phyloP scores from a whole-genome alignment of 2,113 vertebrate species.

The Strix uralensis region DNA sequence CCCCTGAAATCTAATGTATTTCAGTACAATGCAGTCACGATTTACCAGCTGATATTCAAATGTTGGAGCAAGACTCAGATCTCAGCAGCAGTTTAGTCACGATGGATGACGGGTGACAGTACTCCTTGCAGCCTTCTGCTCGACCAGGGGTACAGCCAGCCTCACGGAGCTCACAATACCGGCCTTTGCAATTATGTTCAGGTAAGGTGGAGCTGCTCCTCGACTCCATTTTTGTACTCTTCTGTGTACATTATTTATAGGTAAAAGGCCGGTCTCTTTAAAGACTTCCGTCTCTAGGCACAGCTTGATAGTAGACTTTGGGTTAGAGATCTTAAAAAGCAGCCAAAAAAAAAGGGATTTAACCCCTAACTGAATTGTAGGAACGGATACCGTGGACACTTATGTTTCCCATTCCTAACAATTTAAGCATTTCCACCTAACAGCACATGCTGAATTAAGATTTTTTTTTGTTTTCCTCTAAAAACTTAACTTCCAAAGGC shows the following conservation, averaged over 20 bases:
- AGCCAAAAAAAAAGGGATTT: not conserved
- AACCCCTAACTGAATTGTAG: not conserved
- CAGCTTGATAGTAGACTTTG: not conserved
- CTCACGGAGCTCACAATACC: not conserved
- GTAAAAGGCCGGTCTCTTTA: conserved; percentile 24
- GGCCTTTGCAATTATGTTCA: not conserved
- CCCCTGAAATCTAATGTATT: not conserved
- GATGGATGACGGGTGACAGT: not conserved
- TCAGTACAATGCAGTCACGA: not conserved
- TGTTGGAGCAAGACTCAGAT: not conserved
- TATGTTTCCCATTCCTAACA: not conserved
- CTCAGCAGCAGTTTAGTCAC: not conserved
- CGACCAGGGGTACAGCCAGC: not conserved
- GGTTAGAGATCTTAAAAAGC: conserved; percentile 27
- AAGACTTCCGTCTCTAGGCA: conserved; percentile 17
- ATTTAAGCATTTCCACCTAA: not conserved
- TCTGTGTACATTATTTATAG: conserved; percentile 33
- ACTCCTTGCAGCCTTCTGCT: not conserved
- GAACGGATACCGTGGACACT: not conserved
- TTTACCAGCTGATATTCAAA: not conserved
- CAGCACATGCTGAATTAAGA: not conserved
- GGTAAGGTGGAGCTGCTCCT: conserved; percentile 1
- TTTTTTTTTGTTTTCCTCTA: not conserved
- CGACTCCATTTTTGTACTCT: conserved; percentile 20
- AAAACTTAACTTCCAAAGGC: not conserved